Evolutionary conservation across 2,113 vertebrate genomes (phyloP), one percentile per base, ranked within the genome.

Genomic region (Symphodus melops): DNA sequence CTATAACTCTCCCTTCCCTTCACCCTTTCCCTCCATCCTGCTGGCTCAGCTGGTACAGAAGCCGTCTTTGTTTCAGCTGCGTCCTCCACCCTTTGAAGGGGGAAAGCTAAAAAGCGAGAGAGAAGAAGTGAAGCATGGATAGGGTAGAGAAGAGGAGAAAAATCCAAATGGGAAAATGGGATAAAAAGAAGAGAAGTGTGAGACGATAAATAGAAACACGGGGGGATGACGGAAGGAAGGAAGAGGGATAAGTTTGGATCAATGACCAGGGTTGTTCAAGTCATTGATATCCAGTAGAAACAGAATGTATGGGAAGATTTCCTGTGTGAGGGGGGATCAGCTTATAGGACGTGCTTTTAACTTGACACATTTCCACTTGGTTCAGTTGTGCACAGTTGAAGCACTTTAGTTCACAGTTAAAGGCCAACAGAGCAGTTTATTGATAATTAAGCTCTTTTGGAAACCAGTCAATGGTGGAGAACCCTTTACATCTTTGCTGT

Each of bases 31-130:
- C 76, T 77, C 72, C 72, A 16, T 78, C 89, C 82, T 89, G 84
- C 90, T 89, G 83, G 70, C 90, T 91, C 88, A 88, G 90, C 86
- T 83, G 66, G 60, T 86, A 89, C 62, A 91, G 81, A 88, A 80
- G 84, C 86, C 33, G 73, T 68, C 90, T 91, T 88, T 92, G 90
- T 92, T 86, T 86, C 79, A 72, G 75, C 77, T 8, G 53, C 67
- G 77, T 73, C 87, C 89, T 83, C 87, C 75, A 59, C 70, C 77
- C 88, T 87, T 88, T 89, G 75, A 87, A 81, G 84, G 75, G 74
- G 76, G 59, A 66, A n/a, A 70, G 72, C 75, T 84, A 84, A 78
- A 77, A 85, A 79, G 83, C 2, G 6, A 14, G 62, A 56, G n/a
- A 33, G 20, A 49, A 63, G 56, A 55, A 37, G 56, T 36, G 57